phyloP scores from a whole-genome alignment of 2,888 invertebrate genomes.

The Drosophila vallismaia region DNA sequence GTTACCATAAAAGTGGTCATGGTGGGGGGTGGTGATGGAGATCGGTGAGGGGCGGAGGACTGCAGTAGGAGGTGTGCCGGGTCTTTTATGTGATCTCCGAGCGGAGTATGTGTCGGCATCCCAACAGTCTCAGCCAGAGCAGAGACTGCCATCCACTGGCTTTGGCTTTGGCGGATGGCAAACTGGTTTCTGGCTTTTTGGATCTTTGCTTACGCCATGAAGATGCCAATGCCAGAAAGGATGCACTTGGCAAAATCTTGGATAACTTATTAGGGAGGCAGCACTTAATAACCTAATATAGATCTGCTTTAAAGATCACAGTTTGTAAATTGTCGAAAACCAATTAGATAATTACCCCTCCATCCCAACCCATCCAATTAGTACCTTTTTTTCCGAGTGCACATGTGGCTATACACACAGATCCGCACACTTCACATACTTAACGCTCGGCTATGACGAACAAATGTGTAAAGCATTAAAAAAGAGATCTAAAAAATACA shows the following conservation, averaged over 20 bases:
- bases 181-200: conserved; percentile 64
- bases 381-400: conserved; percentile 26
- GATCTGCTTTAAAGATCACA: too few species aligned
- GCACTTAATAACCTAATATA: too few species aligned
- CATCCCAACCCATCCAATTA: neutral
- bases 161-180: conserved; percentile 80
- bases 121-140: conserved; percentile 59
- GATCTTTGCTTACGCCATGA: conserved; percentile 43
- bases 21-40: conserved; percentile 33
- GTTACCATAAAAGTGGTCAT: conserved; percentile 5
- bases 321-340: too few species aligned
- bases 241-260: conserved; percentile 25
- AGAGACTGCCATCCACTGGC: conserved; percentile 55
- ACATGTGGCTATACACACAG: conserved; percentile 31
- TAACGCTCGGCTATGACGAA: conserved; percentile 72
- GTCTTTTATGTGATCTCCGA: conserved; percentile 75
- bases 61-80: conserved; percentile 68
- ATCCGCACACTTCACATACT: conserved; percentile 42
- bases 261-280: too few species aligned
- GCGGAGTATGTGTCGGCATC: conserved; percentile 76
- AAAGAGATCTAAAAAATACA: conserved; percentile 62
- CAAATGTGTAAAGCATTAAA: conserved; percentile 79
- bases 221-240: conserved; percentile 52
- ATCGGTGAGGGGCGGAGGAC: conserved; percentile 17
- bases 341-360: neutral